phyloP scores from a whole-genome alignment of 1,140 invertebrate species.

The Gonioctena quinquepunctata region DNA sequence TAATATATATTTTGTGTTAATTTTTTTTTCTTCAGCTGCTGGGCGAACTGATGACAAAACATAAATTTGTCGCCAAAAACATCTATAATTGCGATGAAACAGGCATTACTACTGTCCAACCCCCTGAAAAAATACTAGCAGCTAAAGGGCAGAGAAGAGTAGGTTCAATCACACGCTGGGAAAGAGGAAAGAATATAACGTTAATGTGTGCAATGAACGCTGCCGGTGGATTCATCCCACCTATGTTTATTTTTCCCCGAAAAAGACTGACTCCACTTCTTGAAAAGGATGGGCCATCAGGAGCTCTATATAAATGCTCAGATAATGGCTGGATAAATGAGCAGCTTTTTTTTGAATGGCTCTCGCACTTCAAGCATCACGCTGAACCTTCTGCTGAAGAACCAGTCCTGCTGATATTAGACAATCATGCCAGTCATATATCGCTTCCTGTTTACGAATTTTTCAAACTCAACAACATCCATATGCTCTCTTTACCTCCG shows the following conservation, averaged over 20 bases:
- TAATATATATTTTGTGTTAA: too few species aligned
- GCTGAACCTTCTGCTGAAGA: constrained; percentile 36
- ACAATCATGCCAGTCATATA: constrained; percentile 41
- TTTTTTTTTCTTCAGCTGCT: too few species aligned
- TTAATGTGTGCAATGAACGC: constrained; percentile 28
- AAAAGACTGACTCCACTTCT: constrained; percentile 30
- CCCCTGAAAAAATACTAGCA: constrained; percentile 16
- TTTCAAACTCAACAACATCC: constrained; percentile 39
- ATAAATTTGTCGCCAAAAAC: too few species aligned
- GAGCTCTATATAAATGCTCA: constrained; percentile 39
- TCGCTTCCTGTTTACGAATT: constrained; percentile 31
- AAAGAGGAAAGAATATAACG: constrained; percentile 28
- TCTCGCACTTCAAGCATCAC: constrained; percentile 19
- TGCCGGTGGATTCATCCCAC: constrained; percentile 23
- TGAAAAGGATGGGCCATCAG: constrained; percentile 44
- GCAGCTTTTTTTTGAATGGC: constrained; percentile 26
- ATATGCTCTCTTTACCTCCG: constrained; percentile 33
- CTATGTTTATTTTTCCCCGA: constrained; percentile 30
- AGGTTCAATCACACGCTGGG: constrained; percentile 13
- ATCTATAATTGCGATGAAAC: too few species aligned
- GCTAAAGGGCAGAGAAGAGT: constrained; percentile 20
- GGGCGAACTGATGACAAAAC: too few species aligned
- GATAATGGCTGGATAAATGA: constrained; percentile 48
- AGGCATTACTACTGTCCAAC: constrained; percentile 13
- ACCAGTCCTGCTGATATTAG: constrained; percentile 41